Evolutionary conservation across 2,888 invertebrate species (phyloP).

Genomic region (Agrochola lota): DNA sequence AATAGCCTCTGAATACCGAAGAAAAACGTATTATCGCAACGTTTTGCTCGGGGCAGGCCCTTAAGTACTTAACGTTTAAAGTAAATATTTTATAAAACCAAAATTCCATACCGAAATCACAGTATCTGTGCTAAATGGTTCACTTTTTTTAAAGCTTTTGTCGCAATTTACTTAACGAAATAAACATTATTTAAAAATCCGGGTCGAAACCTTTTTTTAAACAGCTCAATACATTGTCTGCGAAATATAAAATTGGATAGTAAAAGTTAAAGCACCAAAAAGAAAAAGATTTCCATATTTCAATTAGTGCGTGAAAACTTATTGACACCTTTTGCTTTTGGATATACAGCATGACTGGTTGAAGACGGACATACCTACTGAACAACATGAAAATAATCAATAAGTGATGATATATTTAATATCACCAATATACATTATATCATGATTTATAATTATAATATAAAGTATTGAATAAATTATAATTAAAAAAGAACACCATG

Average conservation of each 20-base stretch:
- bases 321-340: not conserved
- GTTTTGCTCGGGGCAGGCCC: too few relatives aligned
- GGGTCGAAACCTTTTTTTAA: not conserved
- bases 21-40: too few relatives aligned
- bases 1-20: too few relatives aligned
- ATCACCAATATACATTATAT: too few relatives aligned
- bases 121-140: not conserved
- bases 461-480: not conserved
- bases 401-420: too few relatives aligned
- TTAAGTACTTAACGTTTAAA: not conserved
- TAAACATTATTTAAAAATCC: not conserved
- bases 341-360: slow-evolving; percentile 9
- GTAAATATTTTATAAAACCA: not conserved
- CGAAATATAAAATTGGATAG: slow-evolving; percentile 10
- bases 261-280: not conserved
- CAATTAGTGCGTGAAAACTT: slow-evolving; percentile 9
- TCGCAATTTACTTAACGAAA: not conserved
- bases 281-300: not conserved
- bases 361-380: slow-evolving; percentile 6
- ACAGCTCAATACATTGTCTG: not conserved
- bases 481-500: not conserved
- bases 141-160: not conserved
- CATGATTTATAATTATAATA: too few relatives aligned
- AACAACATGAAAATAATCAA: not conserved
- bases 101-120: not conserved